Conservation (phyloP, 2,113 vertebrate species). For the Trichechus manatus region DNA sequence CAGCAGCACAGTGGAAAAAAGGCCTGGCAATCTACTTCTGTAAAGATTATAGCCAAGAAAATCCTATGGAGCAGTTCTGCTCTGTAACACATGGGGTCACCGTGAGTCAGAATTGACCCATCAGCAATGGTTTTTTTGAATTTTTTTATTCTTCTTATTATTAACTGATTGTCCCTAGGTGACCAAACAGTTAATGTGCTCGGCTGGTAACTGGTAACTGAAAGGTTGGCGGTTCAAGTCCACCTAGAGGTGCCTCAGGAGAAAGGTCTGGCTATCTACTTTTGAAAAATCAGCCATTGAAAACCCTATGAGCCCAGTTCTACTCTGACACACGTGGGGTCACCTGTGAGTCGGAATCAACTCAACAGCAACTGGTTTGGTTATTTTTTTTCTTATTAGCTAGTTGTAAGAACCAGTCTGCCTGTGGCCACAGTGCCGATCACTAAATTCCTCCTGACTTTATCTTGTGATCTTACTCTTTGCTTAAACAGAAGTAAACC, state of each 20-base stretch:
- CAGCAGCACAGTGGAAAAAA: not conserved
- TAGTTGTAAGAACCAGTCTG: not conserved
- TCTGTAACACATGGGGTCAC: not conserved
- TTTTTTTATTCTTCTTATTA: not conserved
- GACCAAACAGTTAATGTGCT: no score
- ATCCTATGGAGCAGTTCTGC: no score
- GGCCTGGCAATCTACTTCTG: no score
- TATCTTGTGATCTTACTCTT: not conserved
- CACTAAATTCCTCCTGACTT: not conserved
- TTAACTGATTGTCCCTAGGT: no score
- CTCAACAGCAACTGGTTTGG: not conserved
- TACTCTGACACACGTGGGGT: not conserved
- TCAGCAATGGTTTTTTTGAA: not conserved
- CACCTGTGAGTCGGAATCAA: no score
- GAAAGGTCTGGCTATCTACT: not conserved
- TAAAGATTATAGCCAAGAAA: no score
- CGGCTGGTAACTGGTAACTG: no score
- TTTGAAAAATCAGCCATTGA: not conserved
- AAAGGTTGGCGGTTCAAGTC: not conserved
- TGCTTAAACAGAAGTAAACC: constrained; percentile 41
- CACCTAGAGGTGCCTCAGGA: not conserved
- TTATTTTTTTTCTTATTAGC: not conserved
- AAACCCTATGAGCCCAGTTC: not conserved
- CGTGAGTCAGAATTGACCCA: not conserved
- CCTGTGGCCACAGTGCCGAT: not conserved